Evolutionary conservation across 2,113 vertebrate species (phyloP).

Genomic region (Xenus cinereus): DNA sequence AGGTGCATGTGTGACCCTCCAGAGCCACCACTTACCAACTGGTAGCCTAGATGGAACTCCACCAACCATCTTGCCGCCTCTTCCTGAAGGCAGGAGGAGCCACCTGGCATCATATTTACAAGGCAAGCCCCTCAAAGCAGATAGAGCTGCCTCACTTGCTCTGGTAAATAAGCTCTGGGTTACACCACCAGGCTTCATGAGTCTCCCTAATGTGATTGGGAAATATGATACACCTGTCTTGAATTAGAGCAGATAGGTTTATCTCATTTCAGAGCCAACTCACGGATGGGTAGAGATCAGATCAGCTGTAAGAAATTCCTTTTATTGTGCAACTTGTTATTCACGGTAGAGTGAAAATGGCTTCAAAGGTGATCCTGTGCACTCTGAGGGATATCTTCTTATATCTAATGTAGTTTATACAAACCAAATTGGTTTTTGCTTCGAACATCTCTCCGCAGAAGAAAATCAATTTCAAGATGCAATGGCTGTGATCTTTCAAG

Average conservation of each 20-base stretch:
- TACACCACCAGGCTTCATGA: not conserved
- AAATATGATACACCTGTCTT: slow-evolving; percentile 22
- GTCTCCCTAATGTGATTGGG: not conserved
- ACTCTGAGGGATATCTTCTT: slow-evolving; percentile 43
- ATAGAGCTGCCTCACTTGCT: not conserved
- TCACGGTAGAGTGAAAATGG: not conserved
- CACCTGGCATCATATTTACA: not conserved
- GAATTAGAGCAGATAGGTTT: slow-evolving; percentile 9
- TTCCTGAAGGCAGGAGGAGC: not conserved
- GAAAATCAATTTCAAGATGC: slow-evolving; percentile 60
- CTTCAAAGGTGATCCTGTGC: slow-evolving; percentile 6
- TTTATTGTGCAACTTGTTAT: slow-evolving; percentile 50
- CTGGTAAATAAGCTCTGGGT: not conserved
- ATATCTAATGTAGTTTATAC: slow-evolving; percentile 52
- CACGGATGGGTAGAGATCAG: slow-evolving; percentile 46
- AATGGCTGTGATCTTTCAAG: slow-evolving; percentile 29
- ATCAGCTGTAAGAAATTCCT: slow-evolving; percentile 46
- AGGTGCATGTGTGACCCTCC: accelerated
- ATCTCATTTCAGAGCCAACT: slow-evolving; percentile 31
- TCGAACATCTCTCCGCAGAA: not conserved
- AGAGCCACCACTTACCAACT: not conserved
- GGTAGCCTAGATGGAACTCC: not conserved
- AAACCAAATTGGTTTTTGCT: slow-evolving; percentile 65
- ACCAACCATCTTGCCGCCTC: not conserved
- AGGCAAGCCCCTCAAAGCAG: not conserved